These are phyloP conservation scores for Lordiphosa stackelbergi DNA, from an alignment of 1,140 invertebrate species.

Conservation along the genomic window DNA sequence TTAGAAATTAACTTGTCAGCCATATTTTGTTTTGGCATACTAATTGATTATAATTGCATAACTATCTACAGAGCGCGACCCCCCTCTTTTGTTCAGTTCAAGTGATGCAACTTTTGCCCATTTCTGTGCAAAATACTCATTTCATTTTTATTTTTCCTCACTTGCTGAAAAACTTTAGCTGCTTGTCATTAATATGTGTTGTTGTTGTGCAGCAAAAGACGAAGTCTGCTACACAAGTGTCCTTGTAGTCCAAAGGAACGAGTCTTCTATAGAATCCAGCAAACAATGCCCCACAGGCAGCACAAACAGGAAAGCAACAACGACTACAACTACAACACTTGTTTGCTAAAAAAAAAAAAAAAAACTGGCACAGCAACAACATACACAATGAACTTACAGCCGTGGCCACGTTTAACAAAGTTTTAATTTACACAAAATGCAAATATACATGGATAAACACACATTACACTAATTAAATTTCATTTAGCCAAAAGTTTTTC, in stretches of 20 bases:
- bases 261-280: slow-evolving; percentile 1
- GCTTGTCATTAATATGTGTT: slow-evolving; percentile 74
- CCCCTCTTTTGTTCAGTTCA: neutral
- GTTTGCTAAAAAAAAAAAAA: neutral
- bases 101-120: slow-evolving; percentile 45
- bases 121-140: slow-evolving; percentile 15
- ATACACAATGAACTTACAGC: slow-evolving; percentile 34
- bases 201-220: slow-evolving; percentile 42
- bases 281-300: slow-evolving; percentile 3
- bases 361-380: slow-evolving; percentile 20
- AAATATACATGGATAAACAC: slow-evolving; percentile 10
- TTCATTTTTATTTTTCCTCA: slow-evolving; percentile 24
- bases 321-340: slow-evolving; percentile 6
- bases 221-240: slow-evolving; percentile 39
- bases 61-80: slow-evolving; percentile 1
- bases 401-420: slow-evolving; percentile 67
- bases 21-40: slow-evolving; percentile 56
- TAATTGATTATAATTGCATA: slow-evolving; percentile 65
- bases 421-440: slow-evolving; percentile 60
- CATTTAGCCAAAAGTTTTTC: slow-evolving; percentile 52
- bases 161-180: slow-evolving; percentile 62
- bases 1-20: slow-evolving; percentile 47
- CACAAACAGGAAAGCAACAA: neutral
- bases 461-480: slow-evolving; percentile 71
- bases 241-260: slow-evolving; percentile 28